Evolutionary conservation across 64 coral and sea anemone species (phyloP), one percentile per base, ranked within the genome.

Genomic region (Stichodactyla mertensii): DNA sequence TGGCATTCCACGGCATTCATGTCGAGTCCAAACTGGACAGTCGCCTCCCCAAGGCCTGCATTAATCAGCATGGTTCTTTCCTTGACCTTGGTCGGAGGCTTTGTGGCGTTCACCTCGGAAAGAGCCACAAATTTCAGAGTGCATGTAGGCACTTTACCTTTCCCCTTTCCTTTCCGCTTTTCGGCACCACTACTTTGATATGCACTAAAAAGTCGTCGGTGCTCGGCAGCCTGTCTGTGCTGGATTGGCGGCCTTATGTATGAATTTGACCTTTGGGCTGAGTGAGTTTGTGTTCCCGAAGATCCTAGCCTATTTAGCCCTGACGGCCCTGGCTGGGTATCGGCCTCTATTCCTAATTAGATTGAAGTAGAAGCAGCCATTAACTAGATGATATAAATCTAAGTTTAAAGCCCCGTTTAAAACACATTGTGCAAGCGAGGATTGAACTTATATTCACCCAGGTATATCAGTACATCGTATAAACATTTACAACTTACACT

Each of bases 41-140:
- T 19, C 4, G 28, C 26, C 62, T 86, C 84, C 12, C 84, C 84
- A 86, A 86, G 84, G 52, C 62, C 59, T 20, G 61, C 84, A 54
- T 86, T 69, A 45, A 10, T 54, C 18, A 86, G n/a, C 61, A 53
- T 19, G 8, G 84, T n/a, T n/a, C n/a, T n/a, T n/a, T n/a, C n/a
- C n/a, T n/a, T n/a, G n/a, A n/a, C n/a, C n/a, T n/a, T n/a, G n/a
- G n/a, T n/a, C n/a, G n/a, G n/a, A n/a, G n/a, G n/a, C n/a, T n/a
- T n/a, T n/a, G n/a, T n/a, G n/a, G n/a, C n/a, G n/a, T n/a, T n/a
- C n/a, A n/a, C n/a, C n/a, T n/a, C n/a, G n/a, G n/a, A n/a, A n/a
- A n/a, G n/a, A n/a, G n/a, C n/a, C n/a, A n/a, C n/a, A n/a, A n/a
- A n/a, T n/a, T n/a, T n/a, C n/a, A n/a, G n/a, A n/a, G n/a, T n/a